phyloP scores from a whole-genome alignment of 2,888 invertebrate genomes.

The Crossocerus cetratus region DNA sequence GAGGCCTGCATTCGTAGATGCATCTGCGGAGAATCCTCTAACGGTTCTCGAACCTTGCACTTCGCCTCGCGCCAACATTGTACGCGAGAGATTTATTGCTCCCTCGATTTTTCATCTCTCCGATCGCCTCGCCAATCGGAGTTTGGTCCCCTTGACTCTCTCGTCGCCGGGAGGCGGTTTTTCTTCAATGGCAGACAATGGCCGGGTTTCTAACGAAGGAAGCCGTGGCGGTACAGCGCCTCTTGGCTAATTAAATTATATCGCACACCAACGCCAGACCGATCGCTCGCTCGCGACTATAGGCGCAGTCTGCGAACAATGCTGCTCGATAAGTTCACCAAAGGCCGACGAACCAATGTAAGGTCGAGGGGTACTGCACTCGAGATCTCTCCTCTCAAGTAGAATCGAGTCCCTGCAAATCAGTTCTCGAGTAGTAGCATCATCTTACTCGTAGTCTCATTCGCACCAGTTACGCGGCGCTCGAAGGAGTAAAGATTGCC shows the following conservation, averaged over 20 bases:
- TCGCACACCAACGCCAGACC: not conserved
- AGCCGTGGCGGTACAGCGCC: constrained; percentile 34
- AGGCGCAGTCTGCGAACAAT: constrained; percentile 1
- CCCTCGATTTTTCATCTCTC: too few relatives aligned
- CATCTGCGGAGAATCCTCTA: constrained; percentile 21
- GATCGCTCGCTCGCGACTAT: not conserved
- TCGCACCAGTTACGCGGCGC: not conserved
- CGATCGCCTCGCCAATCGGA: too few relatives aligned
- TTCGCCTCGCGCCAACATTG: too few relatives aligned
- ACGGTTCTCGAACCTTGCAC: constrained; percentile 35
- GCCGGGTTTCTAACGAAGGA: constrained; percentile 7
- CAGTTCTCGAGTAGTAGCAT: too few relatives aligned
- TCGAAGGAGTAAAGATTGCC: not conserved
- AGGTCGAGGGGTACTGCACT: too few relatives aligned
- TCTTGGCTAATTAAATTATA: constrained; percentile 35
- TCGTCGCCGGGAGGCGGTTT: too few relatives aligned
- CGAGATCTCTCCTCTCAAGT: not conserved
- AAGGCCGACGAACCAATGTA: too few relatives aligned
- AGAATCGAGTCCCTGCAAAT: not conserved
- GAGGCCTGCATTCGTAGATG: constrained; percentile 29
- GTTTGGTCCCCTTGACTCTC: too few relatives aligned
- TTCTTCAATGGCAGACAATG: too few relatives aligned
- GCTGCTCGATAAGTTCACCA: constrained; percentile 20
- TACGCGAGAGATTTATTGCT: too few relatives aligned
- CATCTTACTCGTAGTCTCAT: too few relatives aligned